Evolutionary conservation across 2,113 vertebrate genomes (phyloP).

Genomic region (Hoplias malabaricus): DNA sequence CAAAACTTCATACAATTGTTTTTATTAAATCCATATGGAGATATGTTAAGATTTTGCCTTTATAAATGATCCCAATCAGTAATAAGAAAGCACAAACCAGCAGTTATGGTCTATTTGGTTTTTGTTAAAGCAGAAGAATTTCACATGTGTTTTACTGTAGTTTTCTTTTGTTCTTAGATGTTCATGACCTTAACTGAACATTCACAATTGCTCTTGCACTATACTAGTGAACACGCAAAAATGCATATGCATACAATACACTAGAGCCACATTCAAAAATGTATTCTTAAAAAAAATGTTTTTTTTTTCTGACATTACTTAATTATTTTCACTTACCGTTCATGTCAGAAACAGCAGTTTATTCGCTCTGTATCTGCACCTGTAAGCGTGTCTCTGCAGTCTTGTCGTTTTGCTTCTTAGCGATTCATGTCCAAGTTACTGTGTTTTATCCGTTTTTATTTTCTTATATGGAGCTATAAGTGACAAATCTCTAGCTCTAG

Average conservation of each 20-base stretch:
- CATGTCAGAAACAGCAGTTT: not conserved
- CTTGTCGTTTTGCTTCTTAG: not conserved
- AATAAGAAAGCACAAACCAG: not conserved
- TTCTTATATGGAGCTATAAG: not conserved
- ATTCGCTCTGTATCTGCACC: not conserved
- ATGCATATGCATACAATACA: not conserved
- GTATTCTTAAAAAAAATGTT: too few relatives aligned
- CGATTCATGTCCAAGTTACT: not conserved
- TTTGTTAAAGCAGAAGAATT: not conserved
- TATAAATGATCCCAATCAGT: not conserved
- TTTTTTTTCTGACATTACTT: not conserved
- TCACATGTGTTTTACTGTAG: not conserved
- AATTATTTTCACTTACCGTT: not conserved
- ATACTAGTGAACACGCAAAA: not conserved
- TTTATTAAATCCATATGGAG: slow-evolving; percentile 92
- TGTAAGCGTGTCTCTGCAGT: not conserved
- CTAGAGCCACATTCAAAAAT: too few relatives aligned
- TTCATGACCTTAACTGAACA: not conserved
- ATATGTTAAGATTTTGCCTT: slow-evolving; percentile 57
- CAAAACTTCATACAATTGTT: slow-evolving; percentile 44
- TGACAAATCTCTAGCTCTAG: not conserved
- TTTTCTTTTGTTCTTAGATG: not conserved
- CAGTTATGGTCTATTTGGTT: not conserved
- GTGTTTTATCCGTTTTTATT: not conserved
- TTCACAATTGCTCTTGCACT: not conserved